Base-by-base conservation (phyloP, 2,113 vertebrate species). In the Thymallus thymallus region DNA sequence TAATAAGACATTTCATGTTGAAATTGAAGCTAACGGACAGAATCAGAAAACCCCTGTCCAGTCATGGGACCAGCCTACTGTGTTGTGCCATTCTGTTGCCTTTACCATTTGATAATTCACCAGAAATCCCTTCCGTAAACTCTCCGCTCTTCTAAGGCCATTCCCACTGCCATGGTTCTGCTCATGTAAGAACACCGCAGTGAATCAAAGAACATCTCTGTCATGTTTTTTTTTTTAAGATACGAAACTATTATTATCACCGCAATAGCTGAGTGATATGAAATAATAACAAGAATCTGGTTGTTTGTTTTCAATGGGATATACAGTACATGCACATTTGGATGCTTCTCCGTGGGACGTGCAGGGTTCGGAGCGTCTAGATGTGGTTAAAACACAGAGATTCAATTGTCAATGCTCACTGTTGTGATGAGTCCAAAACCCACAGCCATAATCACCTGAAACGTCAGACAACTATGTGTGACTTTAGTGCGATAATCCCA, bases 81-180 rank as follows among this genome's bases (percentile, higher is more conserved):
- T 20, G 14, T 20, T 18, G 26, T 32, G 13, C 24, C 10, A 64
- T 29, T 29, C 62, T 16, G 16, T 66, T 32, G 29, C 41, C 18
- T 84, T 80, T 76, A 77, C 14, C 64, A 30, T 4, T 66, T 35
- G 30, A 73, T 70, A 71, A 4, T 51, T 51, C 48, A 51, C 48
- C 48, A 51, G 16, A 51, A 51, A 51, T 30, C 46, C 58, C 0
- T 13, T 20, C 45, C 23, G 20, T 45, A 23, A 23, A 26, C 23
- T 16, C 66, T 65, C 29, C 68, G 6, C 62, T 60, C 81, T 75
- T 73, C 79, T 84, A 88, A 89, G 87, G 89, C 86, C 80, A 78
- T 88, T 80, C 71, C 75, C 45, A 74, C 74, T 77, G 46, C 20
- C 26, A 68, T 35, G 26, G 56, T 23, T 69, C 41, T 70, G 32